Conservation (phyloP, 2,888 invertebrate species). For the Heteropelma amictum region DNA sequence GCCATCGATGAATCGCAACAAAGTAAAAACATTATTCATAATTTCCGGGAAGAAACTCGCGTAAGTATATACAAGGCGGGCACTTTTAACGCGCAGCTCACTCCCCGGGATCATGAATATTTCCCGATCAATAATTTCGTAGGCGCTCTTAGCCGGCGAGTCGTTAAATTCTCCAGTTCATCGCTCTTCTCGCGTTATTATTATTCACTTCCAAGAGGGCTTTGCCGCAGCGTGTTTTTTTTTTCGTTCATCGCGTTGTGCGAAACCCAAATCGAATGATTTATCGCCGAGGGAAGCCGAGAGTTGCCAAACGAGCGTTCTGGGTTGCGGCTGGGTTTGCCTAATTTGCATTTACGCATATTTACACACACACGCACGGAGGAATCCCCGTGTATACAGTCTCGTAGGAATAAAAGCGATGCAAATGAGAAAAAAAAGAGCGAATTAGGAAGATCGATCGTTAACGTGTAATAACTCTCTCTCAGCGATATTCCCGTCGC, state of each 20-base stretch:
- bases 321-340: slow-evolving; percentile 1
- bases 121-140: slow-evolving; percentile 25
- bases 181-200: slow-evolving; percentile 9
- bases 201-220: slow-evolving; percentile 28
- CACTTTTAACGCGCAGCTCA: slow-evolving; percentile 9
- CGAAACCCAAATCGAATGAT: slow-evolving; percentile 17
- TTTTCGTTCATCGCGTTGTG: background rate
- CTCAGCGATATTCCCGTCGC: background rate
- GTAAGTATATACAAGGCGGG: background rate
- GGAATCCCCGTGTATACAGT: too few species aligned
- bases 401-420: too few species aligned
- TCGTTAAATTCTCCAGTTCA: slow-evolving; percentile 14
- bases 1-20: background rate
- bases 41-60: background rate
- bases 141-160: background rate
- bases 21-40: slow-evolving; percentile 5
- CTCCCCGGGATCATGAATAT: slow-evolving; percentile 21
- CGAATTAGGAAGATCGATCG: slow-evolving; percentile 24
- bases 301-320: slow-evolving; percentile 16
- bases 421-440: too few species aligned
- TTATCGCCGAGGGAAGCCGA: slow-evolving; percentile 9
- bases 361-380: background rate
- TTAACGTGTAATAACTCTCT: slow-evolving; percentile 36
- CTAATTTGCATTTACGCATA: slow-evolving; percentile 20
- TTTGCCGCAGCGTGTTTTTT: slow-evolving; percentile 23